Conservation (phyloP, 2,797 vertebrate genomes). For the Echiichthys vipera region DNA sequence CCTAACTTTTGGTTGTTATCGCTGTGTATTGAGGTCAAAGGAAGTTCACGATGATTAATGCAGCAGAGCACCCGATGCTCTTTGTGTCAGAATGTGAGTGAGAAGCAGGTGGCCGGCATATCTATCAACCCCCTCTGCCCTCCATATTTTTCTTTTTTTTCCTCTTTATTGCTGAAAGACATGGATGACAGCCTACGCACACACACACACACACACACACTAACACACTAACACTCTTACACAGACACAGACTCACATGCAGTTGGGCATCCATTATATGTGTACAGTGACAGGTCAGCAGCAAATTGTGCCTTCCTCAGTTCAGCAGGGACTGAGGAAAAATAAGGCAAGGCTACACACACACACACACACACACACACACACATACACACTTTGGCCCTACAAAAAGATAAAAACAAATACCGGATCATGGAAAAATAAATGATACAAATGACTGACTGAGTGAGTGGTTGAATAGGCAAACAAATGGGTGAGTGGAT, state of each 20-base stretch:
- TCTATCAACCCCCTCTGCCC: slow-evolving; percentile 64
- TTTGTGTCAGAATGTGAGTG: slow-evolving; percentile 75
- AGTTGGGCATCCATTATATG: slow-evolving; percentile 76
- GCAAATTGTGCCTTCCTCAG: slow-evolving; percentile 73
- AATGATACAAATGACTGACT: not conserved
- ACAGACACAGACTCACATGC: slow-evolving; percentile 34
- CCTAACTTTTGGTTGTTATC: slow-evolving; percentile 57
- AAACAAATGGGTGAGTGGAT: not conserved
- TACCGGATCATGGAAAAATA: not conserved
- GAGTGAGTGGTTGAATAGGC: not conserved
- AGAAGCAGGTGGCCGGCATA: slow-evolving; percentile 74
- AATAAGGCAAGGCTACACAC: slow-evolving; percentile 43
- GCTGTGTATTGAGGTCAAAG: slow-evolving; percentile 62
- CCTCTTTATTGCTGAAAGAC: slow-evolving; percentile 67
- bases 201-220: slow-evolving; percentile 15
- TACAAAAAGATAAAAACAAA: not conserved
- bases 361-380: slow-evolving; percentile 57
- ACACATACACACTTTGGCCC: slow-evolving; percentile 44
- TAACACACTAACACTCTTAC: not conserved
- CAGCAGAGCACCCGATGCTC: slow-evolving; percentile 59
- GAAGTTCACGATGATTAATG: slow-evolving; percentile 75
- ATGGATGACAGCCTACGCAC: slow-evolving; percentile 49
- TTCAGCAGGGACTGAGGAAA: slow-evolving; percentile 72
- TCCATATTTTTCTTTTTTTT: slow-evolving; percentile 29
- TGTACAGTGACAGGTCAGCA: slow-evolving; percentile 80